Evolutionary conservation across 2,888 invertebrate genomes (phyloP), one percentile per base, ranked within the genome.

Genomic region (Fissipunctia ypsillon): DNA sequence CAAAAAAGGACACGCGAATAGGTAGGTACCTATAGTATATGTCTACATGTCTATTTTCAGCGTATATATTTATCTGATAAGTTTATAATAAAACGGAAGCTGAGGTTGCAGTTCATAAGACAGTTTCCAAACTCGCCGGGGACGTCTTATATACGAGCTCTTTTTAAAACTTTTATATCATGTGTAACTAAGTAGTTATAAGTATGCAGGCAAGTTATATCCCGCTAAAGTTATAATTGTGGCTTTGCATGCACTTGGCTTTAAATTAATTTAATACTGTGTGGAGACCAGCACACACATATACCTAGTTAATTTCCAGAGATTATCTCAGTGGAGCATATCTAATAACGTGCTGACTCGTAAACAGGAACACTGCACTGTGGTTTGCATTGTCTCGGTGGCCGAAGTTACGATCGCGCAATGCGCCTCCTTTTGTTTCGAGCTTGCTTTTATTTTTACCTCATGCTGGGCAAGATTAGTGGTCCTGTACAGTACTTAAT

Each of bases 371-470:
- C 48, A 71, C 76, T 78, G 74, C 80, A 69, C 77, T 81, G 85
- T 86, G 83, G 87, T 77, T 76, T 84, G 76, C 78, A 80, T 84
- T 87, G 83, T 82, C 83, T 78, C 67, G 25, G 69, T 63, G 59
- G 54, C 68, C 57, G 64, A 81, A 88, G 83, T 88, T 86, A 88
- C 84, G 84, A 84, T 81, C 83, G 84, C 86, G 84, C 88, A 88
- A 61, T 87, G 87, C 88, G 85, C 83, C 75, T 76, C 63, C 77
- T 71, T 81, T 86, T 85, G 79, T 87, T 80, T 64, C 50, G 28
- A 28, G 31, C 67, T 75, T 57, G 59, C 41, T 75, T 75, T 84
- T 75, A 76, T 81, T 79, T 85, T 73, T 79, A 72, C 70, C 45
- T 61, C 54, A 70, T 73, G 22, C 48, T 75, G 59, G 71, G 70